phyloP scores from a whole-genome alignment of 2,888 invertebrate genomes.

The Nymphalis c-album region DNA sequence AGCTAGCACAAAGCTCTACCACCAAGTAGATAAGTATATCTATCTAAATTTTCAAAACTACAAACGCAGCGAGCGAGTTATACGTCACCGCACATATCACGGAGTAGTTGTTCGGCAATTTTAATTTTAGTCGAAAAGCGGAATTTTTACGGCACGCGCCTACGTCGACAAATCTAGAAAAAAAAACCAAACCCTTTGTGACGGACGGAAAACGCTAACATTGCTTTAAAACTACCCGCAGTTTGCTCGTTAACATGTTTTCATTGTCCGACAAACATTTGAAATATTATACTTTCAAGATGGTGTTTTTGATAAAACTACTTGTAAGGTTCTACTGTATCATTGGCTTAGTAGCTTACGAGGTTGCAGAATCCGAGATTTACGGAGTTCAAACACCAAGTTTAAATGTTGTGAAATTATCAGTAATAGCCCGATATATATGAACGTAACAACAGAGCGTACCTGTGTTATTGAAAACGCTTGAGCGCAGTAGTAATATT shows the following conservation, averaged over 20 bases:
- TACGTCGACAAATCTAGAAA: slow-evolving; percentile 1
- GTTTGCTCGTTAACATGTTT: neutral
- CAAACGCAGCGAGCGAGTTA: too few species aligned
- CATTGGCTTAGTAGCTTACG: too few species aligned
- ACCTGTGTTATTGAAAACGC: too few species aligned
- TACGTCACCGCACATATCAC: neutral
- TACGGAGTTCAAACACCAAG: too few species aligned
- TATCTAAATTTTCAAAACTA: too few species aligned
- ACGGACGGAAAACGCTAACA: neutral
- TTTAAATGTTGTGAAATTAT: too few species aligned
- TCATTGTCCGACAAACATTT: neutral
- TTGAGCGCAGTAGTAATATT: too few species aligned
- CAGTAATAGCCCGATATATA: too few species aligned
- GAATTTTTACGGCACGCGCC: slow-evolving; percentile 6
- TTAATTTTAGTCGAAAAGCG: slow-evolving; percentile 6
- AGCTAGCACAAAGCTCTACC: too few species aligned
- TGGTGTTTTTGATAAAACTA: neutral
- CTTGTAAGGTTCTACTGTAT: neutral
- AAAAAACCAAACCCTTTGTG: slow-evolving; percentile 1
- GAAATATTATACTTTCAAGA: neutral
- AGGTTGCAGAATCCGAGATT: too few species aligned
- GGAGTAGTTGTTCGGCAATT: slow-evolving; percentile 4
- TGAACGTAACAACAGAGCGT: too few species aligned
- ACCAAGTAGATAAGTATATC: too few species aligned
- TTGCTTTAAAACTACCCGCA: slow-evolving; percentile 1